Evolutionary conservation across 2,888 invertebrate species (phyloP).

Genomic region (Drosophila tanythrix): DNA sequence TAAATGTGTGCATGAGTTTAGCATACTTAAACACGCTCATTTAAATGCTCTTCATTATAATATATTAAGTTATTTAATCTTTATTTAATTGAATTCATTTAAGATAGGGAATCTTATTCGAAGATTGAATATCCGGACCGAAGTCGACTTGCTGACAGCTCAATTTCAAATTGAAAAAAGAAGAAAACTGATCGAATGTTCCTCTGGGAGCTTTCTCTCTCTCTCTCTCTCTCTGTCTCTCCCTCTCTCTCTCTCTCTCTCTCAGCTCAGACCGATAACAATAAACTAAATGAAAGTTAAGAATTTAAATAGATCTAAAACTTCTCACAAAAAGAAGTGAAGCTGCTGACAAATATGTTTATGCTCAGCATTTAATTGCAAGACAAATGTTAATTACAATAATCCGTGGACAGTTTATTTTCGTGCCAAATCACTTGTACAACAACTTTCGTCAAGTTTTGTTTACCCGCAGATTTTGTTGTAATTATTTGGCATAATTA

Average conservation of each 20-base stretch:
- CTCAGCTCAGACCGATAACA: too few species aligned
- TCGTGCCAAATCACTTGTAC: not conserved
- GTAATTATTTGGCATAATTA: slow-evolving; percentile 20
- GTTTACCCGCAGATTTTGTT: not conserved
- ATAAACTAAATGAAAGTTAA: not conserved
- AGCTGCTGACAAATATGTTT: not conserved
- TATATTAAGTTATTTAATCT: too few species aligned
- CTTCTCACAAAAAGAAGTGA: not conserved
- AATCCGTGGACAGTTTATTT: not conserved
- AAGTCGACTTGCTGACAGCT: too few species aligned
- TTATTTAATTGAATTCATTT: too few species aligned
- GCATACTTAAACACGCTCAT: too few species aligned
- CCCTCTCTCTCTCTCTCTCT: not conserved
- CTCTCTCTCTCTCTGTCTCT: too few species aligned
- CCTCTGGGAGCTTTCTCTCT: fast-evolving
- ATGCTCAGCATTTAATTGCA: not conserved
- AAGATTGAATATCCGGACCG: too few species aligned
- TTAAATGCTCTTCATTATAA: too few species aligned
- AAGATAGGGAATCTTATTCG: too few species aligned
- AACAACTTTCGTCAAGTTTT: not conserved
- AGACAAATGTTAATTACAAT: not conserved
- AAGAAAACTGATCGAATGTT: too few species aligned
- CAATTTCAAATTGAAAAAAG: too few species aligned
- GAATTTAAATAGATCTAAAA: not conserved
- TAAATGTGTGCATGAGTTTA: too few species aligned